Conservation (phyloP, 2,113 vertebrate species). For the Tyto alba region DNA sequence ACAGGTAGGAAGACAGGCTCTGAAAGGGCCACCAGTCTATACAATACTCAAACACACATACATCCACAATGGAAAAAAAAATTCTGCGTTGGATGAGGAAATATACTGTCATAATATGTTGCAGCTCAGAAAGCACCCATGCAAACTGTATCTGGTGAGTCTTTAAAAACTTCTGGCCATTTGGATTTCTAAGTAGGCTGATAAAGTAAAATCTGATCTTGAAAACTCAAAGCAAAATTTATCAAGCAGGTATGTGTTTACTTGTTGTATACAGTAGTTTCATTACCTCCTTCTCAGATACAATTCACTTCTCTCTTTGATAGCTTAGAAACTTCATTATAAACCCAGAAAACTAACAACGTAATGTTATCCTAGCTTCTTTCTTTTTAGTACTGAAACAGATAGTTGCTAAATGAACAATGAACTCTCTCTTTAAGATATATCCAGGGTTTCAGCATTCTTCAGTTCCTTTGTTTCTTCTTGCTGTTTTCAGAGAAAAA, state of each 20-base stretch:
- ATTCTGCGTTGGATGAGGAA: not conserved
- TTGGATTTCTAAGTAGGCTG: not conserved
- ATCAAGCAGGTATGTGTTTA: not conserved
- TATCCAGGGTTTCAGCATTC: not conserved
- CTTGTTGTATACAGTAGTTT: not conserved
- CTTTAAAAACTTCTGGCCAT: not conserved
- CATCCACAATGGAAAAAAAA: not conserved
- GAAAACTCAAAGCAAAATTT: not conserved
- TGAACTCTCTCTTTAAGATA: not conserved
- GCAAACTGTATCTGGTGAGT: not conserved
- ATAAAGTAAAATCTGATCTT: not conserved
- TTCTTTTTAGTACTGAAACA: not conserved
- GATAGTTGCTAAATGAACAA: conserved; percentile 2
- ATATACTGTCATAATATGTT: fast-evolving
- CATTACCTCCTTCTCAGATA: not conserved
- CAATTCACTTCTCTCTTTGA: not conserved
- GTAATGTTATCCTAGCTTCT: not conserved
- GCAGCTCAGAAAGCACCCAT: not conserved
- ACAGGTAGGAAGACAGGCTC: not conserved
- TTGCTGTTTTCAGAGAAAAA: conserved; percentile 2
- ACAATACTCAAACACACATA: not conserved
- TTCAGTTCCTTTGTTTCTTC: not conserved
- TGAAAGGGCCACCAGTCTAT: not conserved
- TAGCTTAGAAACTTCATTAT: not conserved
- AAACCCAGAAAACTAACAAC: not conserved